Evolutionary conservation across 2,888 invertebrate species (phyloP).

Genomic region (Rhaphigaster nebulosa): DNA sequence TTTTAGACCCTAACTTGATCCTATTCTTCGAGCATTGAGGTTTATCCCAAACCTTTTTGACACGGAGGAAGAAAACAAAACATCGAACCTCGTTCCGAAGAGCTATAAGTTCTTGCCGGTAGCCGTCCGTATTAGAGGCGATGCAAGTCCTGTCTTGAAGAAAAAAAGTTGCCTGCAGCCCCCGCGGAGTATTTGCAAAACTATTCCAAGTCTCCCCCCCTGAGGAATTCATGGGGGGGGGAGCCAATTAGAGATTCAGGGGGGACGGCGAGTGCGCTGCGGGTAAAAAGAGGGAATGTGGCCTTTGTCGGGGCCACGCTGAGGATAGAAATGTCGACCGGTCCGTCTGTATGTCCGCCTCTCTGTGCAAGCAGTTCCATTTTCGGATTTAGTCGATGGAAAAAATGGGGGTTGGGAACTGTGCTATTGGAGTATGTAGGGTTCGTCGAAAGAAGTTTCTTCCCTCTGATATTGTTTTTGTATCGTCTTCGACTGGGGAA

Average conservation of each 20-base stretch:
- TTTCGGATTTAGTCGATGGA: slow-evolving; percentile 11
- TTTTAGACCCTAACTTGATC: not conserved
- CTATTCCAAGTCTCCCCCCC: slow-evolving; percentile 50
- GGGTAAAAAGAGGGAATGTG: slow-evolving; percentile 54
- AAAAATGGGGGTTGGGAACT: slow-evolving; percentile 42
- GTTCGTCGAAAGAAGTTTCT: not conserved
- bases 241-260: slow-evolving; percentile 55
- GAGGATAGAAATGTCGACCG: slow-evolving; percentile 54
- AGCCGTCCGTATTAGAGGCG: slow-evolving; percentile 8
- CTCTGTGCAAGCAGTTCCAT: slow-evolving; percentile 20
- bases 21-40: not conserved
- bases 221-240: slow-evolving; percentile 25
- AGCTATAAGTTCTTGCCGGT: not conserved
- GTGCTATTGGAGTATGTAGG: slow-evolving; percentile 40
- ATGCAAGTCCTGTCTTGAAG: slow-evolving; percentile 32
- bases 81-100: not conserved
- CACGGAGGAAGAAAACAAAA: not conserved
- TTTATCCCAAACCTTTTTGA: not conserved
- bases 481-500: not conserved
- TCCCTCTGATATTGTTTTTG: not conserved
- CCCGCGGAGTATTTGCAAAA: slow-evolving; percentile 54
- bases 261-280: slow-evolving; percentile 45
- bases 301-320: slow-evolving; percentile 52
- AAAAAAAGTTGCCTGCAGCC: slow-evolving; percentile 37
- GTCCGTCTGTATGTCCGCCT: slow-evolving; percentile 9